Base-by-base conservation (phyloP, 2,113 vertebrate genomes). In the Erinaceus europaeus region DNA sequence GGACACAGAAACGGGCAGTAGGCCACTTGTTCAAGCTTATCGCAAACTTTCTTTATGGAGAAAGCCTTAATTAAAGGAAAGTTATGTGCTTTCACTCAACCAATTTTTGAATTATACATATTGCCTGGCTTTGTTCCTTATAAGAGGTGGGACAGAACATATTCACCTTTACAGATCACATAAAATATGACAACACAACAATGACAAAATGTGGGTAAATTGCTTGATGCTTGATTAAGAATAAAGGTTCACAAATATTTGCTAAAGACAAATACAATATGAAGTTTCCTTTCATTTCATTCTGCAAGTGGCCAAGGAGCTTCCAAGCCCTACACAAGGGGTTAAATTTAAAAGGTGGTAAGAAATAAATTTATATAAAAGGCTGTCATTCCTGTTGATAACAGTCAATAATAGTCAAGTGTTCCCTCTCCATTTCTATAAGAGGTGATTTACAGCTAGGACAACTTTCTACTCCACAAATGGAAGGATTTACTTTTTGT, bases 31-130 rank as follows among this genome's bases (percentile, higher is more conserved):
- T 73, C 72, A 64, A 20, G 42, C 74, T 88, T 86, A 92, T 88
- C 86, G 92, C 59, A 71, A 73, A 65, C 67, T 92, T 65, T 36
- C 32, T 86, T 73, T 59, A 40, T 69, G 40, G n/a, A 6, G 36
- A 1, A n/a, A 4, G 55, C 73, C 71, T 84, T 84, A 77, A 89
- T 71, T 92, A 88, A 81, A 74, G 55, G 73, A 88, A 80, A 92
- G 83, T 68, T 32, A 13, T 27, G 64, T 71, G 80, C 69, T 34
- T 86, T 69, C 40, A 3, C 50, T 40, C 23, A 73, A 48, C 48
- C 44, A 29, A 8, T 57, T 84, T 81, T 40, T 84, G 88, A 94
- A 89, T 89, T 50, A 74, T 21, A 84, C n/a, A 34, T 64, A 36
- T 52, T 88, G 32, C 59, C 23, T 23, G 12, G 25, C 81, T 86